Evolutionary conservation across 2,888 invertebrate species (phyloP), one percentile per base, ranked within the genome.

Genomic region (Aleiodes testaceus): DNA sequence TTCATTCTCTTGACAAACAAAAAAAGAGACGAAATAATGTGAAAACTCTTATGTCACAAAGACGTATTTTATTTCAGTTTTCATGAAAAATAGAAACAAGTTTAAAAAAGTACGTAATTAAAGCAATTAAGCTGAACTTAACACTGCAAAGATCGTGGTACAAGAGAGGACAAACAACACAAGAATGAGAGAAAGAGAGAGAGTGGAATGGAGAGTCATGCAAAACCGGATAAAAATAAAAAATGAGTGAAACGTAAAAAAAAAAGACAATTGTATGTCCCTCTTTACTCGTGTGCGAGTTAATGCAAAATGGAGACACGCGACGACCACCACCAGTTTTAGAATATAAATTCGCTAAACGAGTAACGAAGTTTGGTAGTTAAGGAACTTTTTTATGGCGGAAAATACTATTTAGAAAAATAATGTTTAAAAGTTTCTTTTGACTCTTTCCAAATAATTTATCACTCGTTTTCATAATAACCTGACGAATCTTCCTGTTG

Each of bases 371-470:
- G 81, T 83, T 83, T 79, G 81, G 83, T 84, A 83, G 81, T 84
- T 84, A 83, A 77, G 75, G 70, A 78, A 80, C 82, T 79, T 82
- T 83, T 84, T 83, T 83, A 83, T 83, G 82, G 80, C 80, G 76
- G 78, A 78, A 81, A 82, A 83, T 82, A 84, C 82, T 84, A 84
- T 84, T 83, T 84, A 82, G 80, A 82, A 84, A 84, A 84, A 84
- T 84, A 83, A 83, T 84, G 83, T 83, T 78, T 76, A 75, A 78
- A 81, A 82, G 75, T 81, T 82, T 70, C 26, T 70, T n/a, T 72
- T 65, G 74, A 77, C 70, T 74, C 72, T 73, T n/a, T n/a, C 65
- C 61, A 61, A 14, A 12, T 18, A 45, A 71, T 71, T 71, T 71
- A 71, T 71, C 26, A 47, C 52, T 26, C 6, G 16, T 26, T 50